Evolutionary conservation across 2,113 vertebrate species (phyloP), one percentile per base, ranked within the genome.

Genomic region (Isichthys henryi): DNA sequence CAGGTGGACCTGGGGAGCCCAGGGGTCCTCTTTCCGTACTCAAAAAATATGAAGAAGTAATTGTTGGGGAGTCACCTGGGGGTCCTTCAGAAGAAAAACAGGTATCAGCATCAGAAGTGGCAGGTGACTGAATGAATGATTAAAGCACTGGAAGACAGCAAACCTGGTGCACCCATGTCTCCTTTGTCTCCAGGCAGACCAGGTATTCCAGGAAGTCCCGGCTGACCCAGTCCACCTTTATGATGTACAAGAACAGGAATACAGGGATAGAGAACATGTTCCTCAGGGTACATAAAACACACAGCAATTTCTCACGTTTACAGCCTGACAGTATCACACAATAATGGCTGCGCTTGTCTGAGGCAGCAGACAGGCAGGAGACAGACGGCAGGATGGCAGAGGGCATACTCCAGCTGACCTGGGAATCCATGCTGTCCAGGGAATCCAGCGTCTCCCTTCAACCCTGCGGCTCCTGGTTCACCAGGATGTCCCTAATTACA

Each of bases 341-440:
- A 58, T n/a, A 58, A 58, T n/a, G 21, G 21, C 56, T 58, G 56
- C n/a, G 56, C 53, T 56, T 21, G 23, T n/a, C 56, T n/a, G 56
- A 66, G n/a, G 8, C 58, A 43, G 74, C 0, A 19, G 74, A 43
- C 31, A 35, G 58, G 1, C 56, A 39, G 70, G 15, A 19, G 74
- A 19, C 31, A 31, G 58, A n/a, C 23, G 0, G 56, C 56, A n/a
- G 7, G 23, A 9, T n/a, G n/a, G n/a, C 58, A 66, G 58, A 66
- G 9, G n/a, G n/a, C 23, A 66, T 3, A 11, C 58, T 19, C 43
- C 46, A 27, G 93, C 95, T 91, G 93, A 99, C 98, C 98, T 93
- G 97, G 97, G 92, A 97, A 98, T 95, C 98, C 98, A 88, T 96
- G 94, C 92, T 97, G 95, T 0, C 98, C 98, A 88, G 97, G 96